phyloP scores from a whole-genome alignment of 1,140 invertebrate genomes.

The Bombus sibiricus region DNA sequence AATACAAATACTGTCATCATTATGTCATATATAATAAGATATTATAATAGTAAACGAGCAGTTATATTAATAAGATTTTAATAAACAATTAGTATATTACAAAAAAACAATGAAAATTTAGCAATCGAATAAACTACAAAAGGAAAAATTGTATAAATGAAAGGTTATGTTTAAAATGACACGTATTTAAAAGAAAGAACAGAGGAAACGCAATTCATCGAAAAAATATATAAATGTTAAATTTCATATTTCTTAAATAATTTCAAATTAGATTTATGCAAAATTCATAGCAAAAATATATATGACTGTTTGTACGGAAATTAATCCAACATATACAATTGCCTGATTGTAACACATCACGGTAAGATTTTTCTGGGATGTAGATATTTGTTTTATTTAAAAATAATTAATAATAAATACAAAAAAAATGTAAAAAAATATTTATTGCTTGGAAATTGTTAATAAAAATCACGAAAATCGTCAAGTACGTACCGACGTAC shows the following conservation, averaged over 20 bases:
- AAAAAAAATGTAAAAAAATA: constrained; percentile 1
- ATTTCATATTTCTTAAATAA: background rate
- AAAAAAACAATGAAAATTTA: background rate
- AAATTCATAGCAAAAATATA: constrained; percentile 6
- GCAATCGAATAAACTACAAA: background rate
- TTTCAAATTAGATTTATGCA: background rate
- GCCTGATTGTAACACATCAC: background rate
- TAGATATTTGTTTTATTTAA: background rate
- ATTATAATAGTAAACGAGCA: background rate
- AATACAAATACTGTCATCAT: background rate
- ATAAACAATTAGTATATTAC: background rate
- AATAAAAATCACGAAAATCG: constrained; percentile 55
- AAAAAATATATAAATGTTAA: background rate
- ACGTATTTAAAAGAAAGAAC: constrained; percentile 10
- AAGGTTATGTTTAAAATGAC: constrained; percentile 41
- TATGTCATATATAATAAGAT: background rate
- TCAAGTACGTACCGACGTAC: constrained; percentile 71
- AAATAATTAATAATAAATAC: constrained; percentile 14
- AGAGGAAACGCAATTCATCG: background rate
- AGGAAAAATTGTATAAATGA: constrained; percentile 15
- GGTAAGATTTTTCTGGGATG: background rate
- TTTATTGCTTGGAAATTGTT: constrained; percentile 37
- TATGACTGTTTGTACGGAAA: constrained; percentile 48
- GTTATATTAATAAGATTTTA: background rate
- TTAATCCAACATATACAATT: constrained; percentile 50